These are phyloP conservation scores for Anniella stebbinsi DNA, from an alignment of 2,797 vertebrate species.

Conservation along the genomic window DNA sequence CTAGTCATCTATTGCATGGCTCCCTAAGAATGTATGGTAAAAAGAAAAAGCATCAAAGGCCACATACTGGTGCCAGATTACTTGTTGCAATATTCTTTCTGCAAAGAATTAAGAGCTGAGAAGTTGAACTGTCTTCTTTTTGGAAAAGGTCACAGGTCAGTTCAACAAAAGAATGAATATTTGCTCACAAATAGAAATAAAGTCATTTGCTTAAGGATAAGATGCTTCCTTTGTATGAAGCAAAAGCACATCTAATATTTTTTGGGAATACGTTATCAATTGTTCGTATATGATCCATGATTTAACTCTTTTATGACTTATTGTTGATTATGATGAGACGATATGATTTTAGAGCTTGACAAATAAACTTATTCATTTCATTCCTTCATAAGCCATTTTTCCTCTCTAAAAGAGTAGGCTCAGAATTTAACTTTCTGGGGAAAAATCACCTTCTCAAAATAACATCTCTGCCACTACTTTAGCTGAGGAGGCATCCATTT, in stretches of 20 bases:
- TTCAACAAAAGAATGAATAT: background rate
- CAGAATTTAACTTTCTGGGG: background rate
- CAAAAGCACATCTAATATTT: background rate
- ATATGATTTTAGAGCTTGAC: background rate
- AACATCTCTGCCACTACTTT: conserved; percentile 95
- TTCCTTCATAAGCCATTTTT: background rate
- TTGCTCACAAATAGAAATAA: conserved; percentile 1
- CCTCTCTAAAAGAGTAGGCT: background rate
- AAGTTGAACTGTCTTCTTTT: background rate
- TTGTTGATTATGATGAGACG: background rate
- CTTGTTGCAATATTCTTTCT: background rate
- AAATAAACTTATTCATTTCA: background rate
- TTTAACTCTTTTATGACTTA: background rate
- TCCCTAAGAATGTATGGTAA: background rate
- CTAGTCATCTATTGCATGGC: background rate
- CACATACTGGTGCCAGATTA: background rate
- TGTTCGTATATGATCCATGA: background rate
- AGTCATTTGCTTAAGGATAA: background rate
- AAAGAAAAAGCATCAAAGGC: background rate
- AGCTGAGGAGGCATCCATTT: conserved; percentile 89
- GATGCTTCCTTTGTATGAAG: background rate
- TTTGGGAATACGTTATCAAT: background rate
- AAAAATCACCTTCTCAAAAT: conserved; percentile 83
- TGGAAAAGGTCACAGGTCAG: background rate
- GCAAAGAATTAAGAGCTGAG: background rate